A percentile compares a stretch with the other conserved stretches of the same genome.
Evolutionary conservation across 2,113 vertebrate species (phyloP).

Genomic region (Chlorodrepanis virens): DNA sequence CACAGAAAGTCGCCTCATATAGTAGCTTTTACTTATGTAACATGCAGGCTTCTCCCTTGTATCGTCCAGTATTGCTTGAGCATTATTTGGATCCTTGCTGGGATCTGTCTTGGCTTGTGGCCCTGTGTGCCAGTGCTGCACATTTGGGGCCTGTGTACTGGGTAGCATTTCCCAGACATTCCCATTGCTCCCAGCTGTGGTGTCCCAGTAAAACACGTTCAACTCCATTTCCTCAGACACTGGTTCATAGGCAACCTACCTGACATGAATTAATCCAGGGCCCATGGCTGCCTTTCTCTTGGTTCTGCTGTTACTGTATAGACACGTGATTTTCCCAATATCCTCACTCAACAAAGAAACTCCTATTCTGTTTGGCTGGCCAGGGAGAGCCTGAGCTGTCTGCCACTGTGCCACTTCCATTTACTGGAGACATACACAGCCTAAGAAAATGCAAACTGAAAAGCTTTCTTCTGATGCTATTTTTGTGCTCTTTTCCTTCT

Average conservation of each 20-base stretch:
- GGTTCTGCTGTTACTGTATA: not conserved
- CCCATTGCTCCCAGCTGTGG: not conserved
- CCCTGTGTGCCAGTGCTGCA: not conserved
- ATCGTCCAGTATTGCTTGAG: not conserved
- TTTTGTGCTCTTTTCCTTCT: not conserved
- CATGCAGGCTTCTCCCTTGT: not conserved
- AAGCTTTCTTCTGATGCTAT: not conserved
- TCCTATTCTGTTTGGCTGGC: not conserved
- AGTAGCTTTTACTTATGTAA: not conserved
- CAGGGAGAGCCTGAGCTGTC: not conserved
- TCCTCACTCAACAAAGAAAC: not conserved
- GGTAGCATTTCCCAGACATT: not conserved
- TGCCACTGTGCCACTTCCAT: not conserved
- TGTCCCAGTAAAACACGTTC: not conserved
- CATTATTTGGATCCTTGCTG: not conserved
- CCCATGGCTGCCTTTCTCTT: not conserved
- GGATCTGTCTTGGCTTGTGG: not conserved
- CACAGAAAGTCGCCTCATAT: not conserved
- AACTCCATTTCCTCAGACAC: not conserved
- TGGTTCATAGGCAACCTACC: not conserved
- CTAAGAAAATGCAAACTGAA: not conserved
- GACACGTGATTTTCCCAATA: not conserved
- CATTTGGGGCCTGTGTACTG: not conserved
- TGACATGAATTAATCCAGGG: not conserved
- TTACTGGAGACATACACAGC: not conserved